Evolutionary conservation across 37 sponge, comb jelly and placozoan species (phyloP).

Genomic region (Crambe crambe): DNA sequence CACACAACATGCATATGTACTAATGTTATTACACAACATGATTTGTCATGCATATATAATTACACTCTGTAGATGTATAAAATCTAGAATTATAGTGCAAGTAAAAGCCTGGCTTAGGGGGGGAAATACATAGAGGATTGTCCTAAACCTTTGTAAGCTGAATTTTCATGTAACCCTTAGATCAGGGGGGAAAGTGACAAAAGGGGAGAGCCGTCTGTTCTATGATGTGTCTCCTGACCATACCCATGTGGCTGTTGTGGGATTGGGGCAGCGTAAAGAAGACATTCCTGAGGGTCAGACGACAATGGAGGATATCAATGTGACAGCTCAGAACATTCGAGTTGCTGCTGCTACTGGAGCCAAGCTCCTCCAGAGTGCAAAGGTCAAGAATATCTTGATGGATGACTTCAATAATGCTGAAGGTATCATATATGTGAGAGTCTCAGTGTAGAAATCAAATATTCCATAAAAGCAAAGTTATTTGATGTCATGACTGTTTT

Average conservation of each 20-base stretch:
- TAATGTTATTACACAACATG: too few species aligned
- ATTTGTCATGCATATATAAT: too few species aligned
- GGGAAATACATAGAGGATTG: too few species aligned
- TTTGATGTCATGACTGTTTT: not conserved
- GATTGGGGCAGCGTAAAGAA: conserved; percentile 13
- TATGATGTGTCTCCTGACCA: conserved; percentile 45
- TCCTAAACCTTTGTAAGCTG: too few species aligned
- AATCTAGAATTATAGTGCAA: too few species aligned
- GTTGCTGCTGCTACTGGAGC: conserved; percentile 58
- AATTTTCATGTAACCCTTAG: too few species aligned
- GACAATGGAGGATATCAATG: conserved; percentile 31
- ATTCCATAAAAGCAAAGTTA: too few species aligned
- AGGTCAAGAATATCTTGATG: conserved; percentile 40
- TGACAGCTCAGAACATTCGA: conserved; percentile 34
- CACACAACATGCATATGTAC: too few species aligned
- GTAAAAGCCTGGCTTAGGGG: too few species aligned
- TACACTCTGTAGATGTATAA: too few species aligned
- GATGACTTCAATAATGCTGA: conserved; percentile 64
- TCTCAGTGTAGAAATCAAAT: too few species aligned
- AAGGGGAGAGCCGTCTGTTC: conserved; percentile 53
- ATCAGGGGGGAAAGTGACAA: conserved; percentile 37
- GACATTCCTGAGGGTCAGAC: not conserved
- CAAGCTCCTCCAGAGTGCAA: conserved; percentile 52
- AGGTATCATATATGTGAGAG: conserved; percentile 35
- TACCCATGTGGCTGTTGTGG: conserved; percentile 48